These are phyloP conservation scores for Enteromius viviparus DNA, from an alignment of 2,797 vertebrate genomes.

Conservation along the genomic window DNA sequence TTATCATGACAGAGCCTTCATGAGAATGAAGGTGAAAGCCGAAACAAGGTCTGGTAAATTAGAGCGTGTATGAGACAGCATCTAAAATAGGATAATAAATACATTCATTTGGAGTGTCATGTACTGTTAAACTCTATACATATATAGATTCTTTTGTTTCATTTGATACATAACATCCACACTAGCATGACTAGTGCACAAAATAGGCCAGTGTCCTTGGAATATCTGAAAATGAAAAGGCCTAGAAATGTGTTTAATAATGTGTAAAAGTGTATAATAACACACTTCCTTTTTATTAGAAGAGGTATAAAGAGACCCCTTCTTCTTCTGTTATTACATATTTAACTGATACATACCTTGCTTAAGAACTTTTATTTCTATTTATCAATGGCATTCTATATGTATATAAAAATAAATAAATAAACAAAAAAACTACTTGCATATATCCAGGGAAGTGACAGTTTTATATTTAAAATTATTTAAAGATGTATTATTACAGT, in stretches of 20 bases:
- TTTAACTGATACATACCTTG: neutral
- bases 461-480: neutral
- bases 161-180: neutral
- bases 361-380: neutral
- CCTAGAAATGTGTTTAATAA: neutral
- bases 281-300: neutral
- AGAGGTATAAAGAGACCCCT: neutral
- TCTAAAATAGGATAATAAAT: constrained; percentile 17
- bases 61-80: neutral
- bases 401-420: too few species aligned
- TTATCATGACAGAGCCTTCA: constrained; percentile 25
- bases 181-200: neutral
- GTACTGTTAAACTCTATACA: neutral
- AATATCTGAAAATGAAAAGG: neutral
- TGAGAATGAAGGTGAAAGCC: constrained; percentile 21
- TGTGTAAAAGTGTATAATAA: too few species aligned
- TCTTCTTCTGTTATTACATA: neutral
- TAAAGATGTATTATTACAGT: neutral
- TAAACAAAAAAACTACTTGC: neutral
- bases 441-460: neutral
- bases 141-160: neutral
- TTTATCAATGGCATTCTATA: neutral
- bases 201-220: neutral
- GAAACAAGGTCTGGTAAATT: constrained; percentile 17
- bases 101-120: constrained; percentile 23